phyloP scores from a whole-genome alignment of 2,888 invertebrate genomes.

The Tortricodes alternella region DNA sequence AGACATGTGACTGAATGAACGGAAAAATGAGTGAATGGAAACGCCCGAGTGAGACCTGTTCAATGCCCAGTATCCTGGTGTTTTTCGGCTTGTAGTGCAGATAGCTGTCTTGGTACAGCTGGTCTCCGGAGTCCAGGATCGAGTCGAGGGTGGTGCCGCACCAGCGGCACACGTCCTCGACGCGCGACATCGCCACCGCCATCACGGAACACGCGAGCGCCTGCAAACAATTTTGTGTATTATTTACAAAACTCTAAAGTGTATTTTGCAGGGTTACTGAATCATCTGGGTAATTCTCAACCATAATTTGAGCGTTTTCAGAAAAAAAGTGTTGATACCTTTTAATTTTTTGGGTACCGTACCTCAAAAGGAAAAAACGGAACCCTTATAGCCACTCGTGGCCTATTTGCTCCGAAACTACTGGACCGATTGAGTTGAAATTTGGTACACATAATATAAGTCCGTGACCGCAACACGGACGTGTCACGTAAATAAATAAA shows the following conservation, averaged over 20 bases:
- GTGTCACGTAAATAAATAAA: too few relatives aligned
- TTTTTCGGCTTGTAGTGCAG: conserved; percentile 71
- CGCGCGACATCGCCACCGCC: conserved; percentile 80
- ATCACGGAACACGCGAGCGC: conserved; percentile 73
- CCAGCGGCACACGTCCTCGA: conserved; percentile 81
- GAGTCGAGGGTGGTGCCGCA: conserved; percentile 77
- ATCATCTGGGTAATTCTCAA: too few relatives aligned
- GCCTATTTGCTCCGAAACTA: too few relatives aligned
- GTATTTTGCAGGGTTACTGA: too few relatives aligned
- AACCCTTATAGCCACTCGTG: too few relatives aligned
- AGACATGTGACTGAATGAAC: neutral
- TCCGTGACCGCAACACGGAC: too few relatives aligned
- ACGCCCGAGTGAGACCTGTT: conserved; percentile 51
- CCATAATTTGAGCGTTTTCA: too few relatives aligned
- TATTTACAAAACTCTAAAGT: neutral
- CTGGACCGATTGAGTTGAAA: too few relatives aligned
- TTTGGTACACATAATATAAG: too few relatives aligned
- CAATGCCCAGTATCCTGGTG: conserved; percentile 48
- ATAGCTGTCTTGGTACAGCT: conserved; percentile 84
- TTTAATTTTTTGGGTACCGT: too few relatives aligned
- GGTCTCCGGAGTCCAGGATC: conserved; percentile 81
- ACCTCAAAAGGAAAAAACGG: too few relatives aligned
- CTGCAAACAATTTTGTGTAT: conserved; percentile 40
- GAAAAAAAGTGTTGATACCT: too few relatives aligned
- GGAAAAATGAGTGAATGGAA: neutral